These are phyloP conservation scores for Drosophila lacteicornis DNA, from an alignment of 1,140 invertebrate species.

Conservation along the genomic window DNA sequence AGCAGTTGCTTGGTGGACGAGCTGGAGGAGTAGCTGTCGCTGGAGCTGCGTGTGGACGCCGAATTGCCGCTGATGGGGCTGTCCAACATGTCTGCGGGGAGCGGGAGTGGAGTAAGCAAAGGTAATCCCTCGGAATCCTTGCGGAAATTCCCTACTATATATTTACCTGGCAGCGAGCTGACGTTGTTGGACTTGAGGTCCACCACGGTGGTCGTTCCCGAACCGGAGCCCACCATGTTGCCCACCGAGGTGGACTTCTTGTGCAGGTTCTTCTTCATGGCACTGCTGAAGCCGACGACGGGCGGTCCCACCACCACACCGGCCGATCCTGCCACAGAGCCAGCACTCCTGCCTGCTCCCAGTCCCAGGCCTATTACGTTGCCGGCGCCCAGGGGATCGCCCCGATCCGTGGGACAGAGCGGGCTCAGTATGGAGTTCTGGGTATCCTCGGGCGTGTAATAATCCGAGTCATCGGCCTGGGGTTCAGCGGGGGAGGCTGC, in stretches of 20 bases:
- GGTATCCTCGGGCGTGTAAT: conserved; percentile 90
- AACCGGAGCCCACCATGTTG: conserved; percentile 70
- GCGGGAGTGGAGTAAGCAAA: too few species aligned
- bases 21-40: conserved; percentile 90
- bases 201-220: conserved; percentile 23
- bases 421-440: conserved; percentile 87
- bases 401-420: conserved; percentile 80
- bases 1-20: conserved; percentile 89
- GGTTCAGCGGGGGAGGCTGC: conserved; percentile 25
- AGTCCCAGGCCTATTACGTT: conserved; percentile 3
- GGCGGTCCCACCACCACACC: conserved; percentile 5
- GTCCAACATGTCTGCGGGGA: conserved; percentile 84
- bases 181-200: conserved; percentile 71
- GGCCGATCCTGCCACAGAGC: conserved; percentile 15
- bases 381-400: conserved; percentile 58
- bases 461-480: conserved; percentile 88
- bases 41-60: conserved; percentile 89
- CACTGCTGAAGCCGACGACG: conserved; percentile 60
- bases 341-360: conserved; percentile 14
- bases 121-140: fast-evolving
- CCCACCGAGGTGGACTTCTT: conserved; percentile 83
- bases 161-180: conserved; percentile 78
- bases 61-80: conserved; percentile 87
- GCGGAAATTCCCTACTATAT: neutral
- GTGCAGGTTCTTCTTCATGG: conserved; percentile 70